A percentile compares a stretch with the other conserved stretches of the same genome.
Conservation (phyloP, 2,888 invertebrate genomes). For the Phanerotoma sp. region DNA sequence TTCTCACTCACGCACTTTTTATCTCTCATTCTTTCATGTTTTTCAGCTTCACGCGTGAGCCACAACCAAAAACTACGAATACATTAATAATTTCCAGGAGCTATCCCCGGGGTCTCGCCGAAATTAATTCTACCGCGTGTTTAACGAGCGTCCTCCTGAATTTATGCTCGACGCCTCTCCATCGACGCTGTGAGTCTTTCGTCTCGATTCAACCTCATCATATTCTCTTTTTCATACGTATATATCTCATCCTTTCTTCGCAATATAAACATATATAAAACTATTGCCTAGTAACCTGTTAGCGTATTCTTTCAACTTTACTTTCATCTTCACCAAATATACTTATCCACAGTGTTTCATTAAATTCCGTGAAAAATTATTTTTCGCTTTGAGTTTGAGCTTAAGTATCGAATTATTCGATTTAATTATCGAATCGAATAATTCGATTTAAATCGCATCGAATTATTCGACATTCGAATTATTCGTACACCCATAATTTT, state of each 20-base stretch:
- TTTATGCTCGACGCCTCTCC: conserved; percentile 27
- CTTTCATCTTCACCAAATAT: too few species aligned
- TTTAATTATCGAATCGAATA: too few species aligned
- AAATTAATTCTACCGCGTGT: conserved; percentile 28
- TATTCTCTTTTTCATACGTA: conserved; percentile 4
- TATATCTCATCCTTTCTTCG: conserved; percentile 14
- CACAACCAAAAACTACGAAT: conserved; percentile 50
- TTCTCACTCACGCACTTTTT: conserved; percentile 40
- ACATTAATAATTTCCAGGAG: conserved; percentile 49
- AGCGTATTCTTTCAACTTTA: too few species aligned
- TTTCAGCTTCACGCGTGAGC: conserved; percentile 20
- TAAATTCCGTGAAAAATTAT: too few species aligned
- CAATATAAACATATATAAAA: conserved; percentile 16
- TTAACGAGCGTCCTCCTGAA: conserved; percentile 26
- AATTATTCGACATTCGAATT: too few species aligned
- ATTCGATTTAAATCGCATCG: too few species aligned
- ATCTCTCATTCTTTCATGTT: neutral
- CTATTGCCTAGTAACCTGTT: neutral
- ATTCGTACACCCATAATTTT: too few species aligned
- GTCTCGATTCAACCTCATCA: conserved; percentile 3
- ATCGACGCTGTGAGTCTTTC: conserved; percentile 20
- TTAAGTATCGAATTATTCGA: too few species aligned
- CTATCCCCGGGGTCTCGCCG: conserved; percentile 36
- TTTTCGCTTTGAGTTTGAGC: too few species aligned
- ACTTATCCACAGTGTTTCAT: too few species aligned